Evolutionary conservation across 2,797 vertebrate genomes (phyloP).

Genomic region (Mionectes olivaceus): DNA sequence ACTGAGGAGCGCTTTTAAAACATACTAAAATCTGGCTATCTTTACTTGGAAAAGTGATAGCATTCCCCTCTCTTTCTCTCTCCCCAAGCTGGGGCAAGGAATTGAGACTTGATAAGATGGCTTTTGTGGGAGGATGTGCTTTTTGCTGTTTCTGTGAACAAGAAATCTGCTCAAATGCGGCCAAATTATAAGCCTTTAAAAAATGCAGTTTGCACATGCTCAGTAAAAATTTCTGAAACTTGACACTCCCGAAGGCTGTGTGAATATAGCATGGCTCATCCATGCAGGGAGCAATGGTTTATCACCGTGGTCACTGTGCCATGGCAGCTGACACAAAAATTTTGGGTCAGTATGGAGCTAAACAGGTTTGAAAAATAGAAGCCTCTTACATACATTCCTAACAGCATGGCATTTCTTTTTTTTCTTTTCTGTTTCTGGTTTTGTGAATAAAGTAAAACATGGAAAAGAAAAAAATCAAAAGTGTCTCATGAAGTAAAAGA

Average conservation of each 20-base stretch:
- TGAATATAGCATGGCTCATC: background rate
- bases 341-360: background rate
- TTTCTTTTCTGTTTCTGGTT: background rate
- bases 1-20: conserved; percentile 11
- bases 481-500: background rate
- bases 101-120: conserved; percentile 30
- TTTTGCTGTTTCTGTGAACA: conserved; percentile 54
- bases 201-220: conserved; percentile 5
- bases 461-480: background rate
- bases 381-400: background rate
- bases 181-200: conserved; percentile 16
- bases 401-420: background rate
- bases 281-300: background rate
- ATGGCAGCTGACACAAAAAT: background rate
- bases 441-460: background rate
- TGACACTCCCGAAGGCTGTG: background rate
- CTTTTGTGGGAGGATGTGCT: conserved; percentile 61
- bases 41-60: conserved; percentile 35
- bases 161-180: conserved; percentile 29
- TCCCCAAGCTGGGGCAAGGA: conserved; percentile 34
- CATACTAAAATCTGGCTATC: conserved; percentile 35
- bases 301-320: background rate
- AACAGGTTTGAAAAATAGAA: background rate
- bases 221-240: background rate
- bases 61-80: background rate